phyloP scores from a whole-genome alignment of 2,888 invertebrate genomes.

The Cyrtodaria siliqua region DNA sequence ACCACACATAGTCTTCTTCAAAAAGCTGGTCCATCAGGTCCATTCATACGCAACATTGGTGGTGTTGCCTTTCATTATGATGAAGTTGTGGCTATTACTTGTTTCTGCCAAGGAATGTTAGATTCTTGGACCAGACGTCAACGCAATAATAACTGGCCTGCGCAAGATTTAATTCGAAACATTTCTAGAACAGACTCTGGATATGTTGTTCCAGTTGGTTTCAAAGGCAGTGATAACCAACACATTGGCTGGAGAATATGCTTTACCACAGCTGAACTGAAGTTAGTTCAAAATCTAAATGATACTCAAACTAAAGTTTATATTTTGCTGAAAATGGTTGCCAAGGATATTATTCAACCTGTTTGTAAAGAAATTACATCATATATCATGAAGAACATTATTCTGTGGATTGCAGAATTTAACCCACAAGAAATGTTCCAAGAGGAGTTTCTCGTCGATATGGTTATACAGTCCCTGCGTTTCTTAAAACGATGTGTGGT shows the following conservation, averaged over 20 bases:
- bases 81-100: no score
- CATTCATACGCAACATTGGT: no score
- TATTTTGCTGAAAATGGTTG: slow-evolving; percentile 1
- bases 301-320: background rate
- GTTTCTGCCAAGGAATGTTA: no score
- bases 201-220: slow-evolving; percentile 20
- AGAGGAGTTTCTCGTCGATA: no score
- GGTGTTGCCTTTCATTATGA: no score
- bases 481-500: background rate
- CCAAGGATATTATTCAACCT: slow-evolving; percentile 2
- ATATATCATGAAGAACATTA: slow-evolving; percentile 11
- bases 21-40: no score
- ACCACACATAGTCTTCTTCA: no score
- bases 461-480: background rate
- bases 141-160: no score
- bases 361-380: slow-evolving; percentile 7
- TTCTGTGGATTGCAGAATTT: slow-evolving; percentile 8
- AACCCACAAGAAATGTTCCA: background rate
- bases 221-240: slow-evolving; percentile 8
- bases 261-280: slow-evolving; percentile 1
- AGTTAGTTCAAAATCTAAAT: background rate
- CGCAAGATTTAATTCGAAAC: no score
- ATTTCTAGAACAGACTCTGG: background rate
- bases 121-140: no score
- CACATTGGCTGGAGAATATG: slow-evolving; percentile 12